Base-by-base conservation (phyloP, 2,888 invertebrate genomes). In the Hermodice carunculata region DNA sequence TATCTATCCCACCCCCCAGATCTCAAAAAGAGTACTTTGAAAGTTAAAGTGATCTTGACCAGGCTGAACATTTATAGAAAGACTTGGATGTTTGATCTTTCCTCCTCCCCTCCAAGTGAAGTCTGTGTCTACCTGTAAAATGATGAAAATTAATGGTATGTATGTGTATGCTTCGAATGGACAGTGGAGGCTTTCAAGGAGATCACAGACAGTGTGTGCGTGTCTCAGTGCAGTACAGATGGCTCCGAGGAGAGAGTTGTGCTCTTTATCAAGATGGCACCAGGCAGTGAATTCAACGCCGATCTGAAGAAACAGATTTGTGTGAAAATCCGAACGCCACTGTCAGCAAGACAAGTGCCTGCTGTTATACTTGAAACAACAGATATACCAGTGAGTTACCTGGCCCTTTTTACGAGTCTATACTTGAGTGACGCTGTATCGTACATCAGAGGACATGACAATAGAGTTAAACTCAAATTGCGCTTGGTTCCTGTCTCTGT, bases 341-440 rank as follows among this genome's bases (percentile, higher is more conserved):
- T 88, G 63, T 88, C 89, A 1, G 86, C 88, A 1, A 74, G 89
- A 57, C 89, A 90, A 74, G 88, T 90, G 19, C 90, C 89, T 1
- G 83, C 87, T 52, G 64, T 88, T 14, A 86, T 90, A 54, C 72
- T 88, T 26, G 81, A 83, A 17, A 86, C 86, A 29, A 70, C 75
- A 8, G 89, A 88, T 70, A 89, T 89, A 75, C 89, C 89, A 52
- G 86, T 87, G 75, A 79, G 86, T 81, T n/a, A n/a, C n/a, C n/a
- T n/a, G n/a, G n/a, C n/a, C n/a, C n/a, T n/a, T n/a, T n/a, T n/a
- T n/a, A n/a, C n/a, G n/a, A n/a, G n/a, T n/a, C n/a, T n/a, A n/a
- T n/a, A n/a, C n/a, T n/a, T n/a, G n/a, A n/a, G n/a, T n/a, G n/a
- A n/a, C n/a, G n/a, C n/a, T n/a, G n/a, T n/a, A n/a, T n/a, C n/a